phyloP scores from a whole-genome alignment of 2,888 invertebrate genomes.

The Panopea generosa region DNA sequence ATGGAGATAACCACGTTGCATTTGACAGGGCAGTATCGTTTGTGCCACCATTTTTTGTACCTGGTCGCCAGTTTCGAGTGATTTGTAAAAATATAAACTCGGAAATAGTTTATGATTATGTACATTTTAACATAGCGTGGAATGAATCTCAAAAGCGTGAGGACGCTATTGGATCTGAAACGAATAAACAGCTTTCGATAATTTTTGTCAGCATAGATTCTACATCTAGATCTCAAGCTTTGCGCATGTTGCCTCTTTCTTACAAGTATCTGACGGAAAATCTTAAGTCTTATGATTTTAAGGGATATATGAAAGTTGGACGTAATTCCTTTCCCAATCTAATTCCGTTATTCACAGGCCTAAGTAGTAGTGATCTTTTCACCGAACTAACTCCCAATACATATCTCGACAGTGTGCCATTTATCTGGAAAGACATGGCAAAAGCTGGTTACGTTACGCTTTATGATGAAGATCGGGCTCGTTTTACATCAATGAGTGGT shows the following conservation, averaged over 20 bases:
- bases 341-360: conserved; percentile 58
- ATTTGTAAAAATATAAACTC: conserved; percentile 12
- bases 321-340: conserved; percentile 63
- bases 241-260: conserved; percentile 56
- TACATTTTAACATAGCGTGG: conserved; percentile 42
- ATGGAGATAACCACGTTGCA: conserved; percentile 21
- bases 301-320: conserved; percentile 65
- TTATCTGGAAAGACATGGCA: conserved; percentile 41
- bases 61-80: conserved; percentile 28
- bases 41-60: conserved; percentile 39
- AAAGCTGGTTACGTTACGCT: conserved; percentile 20
- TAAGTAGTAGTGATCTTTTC: conserved; percentile 11
- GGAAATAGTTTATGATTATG: conserved; percentile 38
- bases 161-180: conserved; percentile 31
- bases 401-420: conserved; percentile 37
- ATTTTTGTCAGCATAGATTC: conserved; percentile 52
- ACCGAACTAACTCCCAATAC: conserved; percentile 17
- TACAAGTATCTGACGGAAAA: conserved; percentile 52
- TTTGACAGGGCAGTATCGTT: conserved; percentile 13
- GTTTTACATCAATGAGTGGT: conserved; percentile 38
- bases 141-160: conserved; percentile 15
- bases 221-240: conserved; percentile 39
- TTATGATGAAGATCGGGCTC: conserved; percentile 44
- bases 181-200: conserved; percentile 36
- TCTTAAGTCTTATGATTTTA: conserved; percentile 53